Percentiles rank a stretch among this genome's conserved stretches.
Evolutionary conservation across 2,797 vertebrate genomes (phyloP).

Genomic region (Pangasius macronema): DNA sequence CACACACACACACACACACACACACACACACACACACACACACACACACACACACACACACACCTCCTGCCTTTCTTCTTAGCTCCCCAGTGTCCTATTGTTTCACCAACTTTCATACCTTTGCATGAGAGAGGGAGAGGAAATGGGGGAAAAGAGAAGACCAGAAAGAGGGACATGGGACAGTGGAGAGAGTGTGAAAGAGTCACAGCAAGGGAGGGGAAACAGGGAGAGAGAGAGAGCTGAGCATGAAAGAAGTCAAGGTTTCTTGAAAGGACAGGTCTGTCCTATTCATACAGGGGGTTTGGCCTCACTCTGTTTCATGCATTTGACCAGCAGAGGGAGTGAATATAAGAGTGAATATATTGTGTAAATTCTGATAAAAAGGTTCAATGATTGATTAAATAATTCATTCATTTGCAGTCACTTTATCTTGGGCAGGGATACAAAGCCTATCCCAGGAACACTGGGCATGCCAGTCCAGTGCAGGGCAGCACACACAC

Average conservation of each 20-base stretch:
- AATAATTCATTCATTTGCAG: neutral
- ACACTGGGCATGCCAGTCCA: neutral
- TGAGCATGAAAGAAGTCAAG: constrained; percentile 16
- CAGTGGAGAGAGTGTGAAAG: constrained; percentile 42
- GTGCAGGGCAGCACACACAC: neutral
- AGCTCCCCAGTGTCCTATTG: constrained; percentile 48
- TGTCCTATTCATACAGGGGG: neutral
- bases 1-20: neutral
- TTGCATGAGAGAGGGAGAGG: constrained; percentile 57
- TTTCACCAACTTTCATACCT: constrained; percentile 46
- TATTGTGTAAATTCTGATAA: neutral
- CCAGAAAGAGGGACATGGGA: constrained; percentile 32
- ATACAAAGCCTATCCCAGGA: neutral
- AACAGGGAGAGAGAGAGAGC: constrained; percentile 6
- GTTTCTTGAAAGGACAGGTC: neutral
- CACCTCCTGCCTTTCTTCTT: constrained; percentile 27
- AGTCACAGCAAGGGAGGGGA: constrained; percentile 26
- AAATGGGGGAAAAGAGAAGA: constrained; percentile 41
- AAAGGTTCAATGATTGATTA: neutral
- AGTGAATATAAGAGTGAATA: constrained; percentile 15
- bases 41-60: constrained; percentile 3
- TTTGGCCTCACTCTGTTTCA: neutral
- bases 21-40: constrained; percentile 6
- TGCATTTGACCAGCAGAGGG: constrained; percentile 19
- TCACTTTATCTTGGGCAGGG: neutral